Evolutionary conservation across 2,888 invertebrate species (phyloP).

Genomic region (Leucophenga maculata): DNA sequence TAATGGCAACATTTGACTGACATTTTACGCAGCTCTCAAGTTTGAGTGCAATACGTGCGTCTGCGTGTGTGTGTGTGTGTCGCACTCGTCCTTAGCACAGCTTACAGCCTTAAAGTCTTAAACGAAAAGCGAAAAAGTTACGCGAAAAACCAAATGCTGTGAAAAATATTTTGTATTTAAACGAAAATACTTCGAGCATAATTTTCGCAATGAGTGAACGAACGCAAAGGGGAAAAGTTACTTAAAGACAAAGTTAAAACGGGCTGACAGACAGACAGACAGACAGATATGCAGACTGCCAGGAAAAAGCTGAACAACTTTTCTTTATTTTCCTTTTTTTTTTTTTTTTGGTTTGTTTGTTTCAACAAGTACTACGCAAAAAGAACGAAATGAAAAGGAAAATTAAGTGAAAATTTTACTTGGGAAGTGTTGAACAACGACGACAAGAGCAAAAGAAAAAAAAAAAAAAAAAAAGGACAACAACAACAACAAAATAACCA

Average conservation of each 20-base stretch:
- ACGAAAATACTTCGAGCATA: constrained; percentile 26
- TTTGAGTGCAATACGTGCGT: background rate
- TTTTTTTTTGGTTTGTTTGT: no score
- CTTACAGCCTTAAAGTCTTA: background rate
- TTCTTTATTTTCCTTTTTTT: no score
- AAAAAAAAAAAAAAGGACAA: no score
- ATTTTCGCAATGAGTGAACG: background rate
- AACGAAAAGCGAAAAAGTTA: constrained; percentile 19
- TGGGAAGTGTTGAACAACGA: no score
- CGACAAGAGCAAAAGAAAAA: no score
- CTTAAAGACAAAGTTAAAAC: constrained; percentile 7
- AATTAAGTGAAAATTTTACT: no score
- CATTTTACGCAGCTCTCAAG: constrained; percentile 1
- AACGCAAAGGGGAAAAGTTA: background rate
- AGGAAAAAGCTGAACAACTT: no score
- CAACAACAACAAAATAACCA: background rate
- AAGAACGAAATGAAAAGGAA: no score
- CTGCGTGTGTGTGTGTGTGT: background rate
- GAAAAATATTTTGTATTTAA: constrained; percentile 25
- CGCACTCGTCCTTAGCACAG: background rate
- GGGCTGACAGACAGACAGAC: background rate
- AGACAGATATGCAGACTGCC: no score
- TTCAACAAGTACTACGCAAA: no score
- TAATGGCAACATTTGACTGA: constrained; percentile 30
- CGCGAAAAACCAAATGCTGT: constrained; percentile 16